Percentiles rank a stretch among this genome's conserved stretches.
phyloP scores from a whole-genome alignment of 2,113 vertebrate species.

The Bettongia penicillata region DNA sequence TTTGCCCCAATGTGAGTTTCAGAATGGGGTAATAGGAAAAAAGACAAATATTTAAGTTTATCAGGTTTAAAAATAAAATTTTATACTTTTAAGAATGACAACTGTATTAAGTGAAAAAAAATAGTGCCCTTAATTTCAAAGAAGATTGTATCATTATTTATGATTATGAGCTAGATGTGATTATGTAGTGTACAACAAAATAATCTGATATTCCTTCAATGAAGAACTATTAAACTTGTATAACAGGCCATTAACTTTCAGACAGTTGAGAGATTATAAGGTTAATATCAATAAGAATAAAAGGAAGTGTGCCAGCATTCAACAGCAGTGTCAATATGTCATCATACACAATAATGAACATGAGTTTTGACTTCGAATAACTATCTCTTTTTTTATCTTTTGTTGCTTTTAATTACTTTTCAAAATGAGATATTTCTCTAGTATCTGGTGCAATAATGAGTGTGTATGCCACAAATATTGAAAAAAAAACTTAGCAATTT shows the following conservation, averaged over 20 bases:
- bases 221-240: conserved; percentile 77
- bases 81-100: conserved; percentile 45
- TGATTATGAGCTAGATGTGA: conserved; percentile 64
- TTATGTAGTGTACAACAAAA: conserved; percentile 79
- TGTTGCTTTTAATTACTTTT: conserved; percentile 36
- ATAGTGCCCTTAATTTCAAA: conserved; percentile 76
- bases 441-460: not conserved
- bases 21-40: conserved; percentile 35
- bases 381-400: conserved; percentile 28
- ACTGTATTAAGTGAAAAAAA: conserved; percentile 44
- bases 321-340: conserved; percentile 52
- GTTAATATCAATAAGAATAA: conserved; percentile 73
- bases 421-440: conserved; percentile 17
- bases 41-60: conserved; percentile 62
- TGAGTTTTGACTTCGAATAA: conserved; percentile 41
- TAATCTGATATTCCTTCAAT: conserved; percentile 81
- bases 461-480: not conserved
- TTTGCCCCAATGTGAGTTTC: not conserved
- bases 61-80: conserved; percentile 58
- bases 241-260: conserved; percentile 83
- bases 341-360: conserved; percentile 50
- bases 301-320: conserved; percentile 67
- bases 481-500: not conserved
- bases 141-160: conserved; percentile 75
- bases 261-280: conserved; percentile 75